Conservation (phyloP, 2,888 invertebrate genomes). For the Galerucella pusilla region DNA sequence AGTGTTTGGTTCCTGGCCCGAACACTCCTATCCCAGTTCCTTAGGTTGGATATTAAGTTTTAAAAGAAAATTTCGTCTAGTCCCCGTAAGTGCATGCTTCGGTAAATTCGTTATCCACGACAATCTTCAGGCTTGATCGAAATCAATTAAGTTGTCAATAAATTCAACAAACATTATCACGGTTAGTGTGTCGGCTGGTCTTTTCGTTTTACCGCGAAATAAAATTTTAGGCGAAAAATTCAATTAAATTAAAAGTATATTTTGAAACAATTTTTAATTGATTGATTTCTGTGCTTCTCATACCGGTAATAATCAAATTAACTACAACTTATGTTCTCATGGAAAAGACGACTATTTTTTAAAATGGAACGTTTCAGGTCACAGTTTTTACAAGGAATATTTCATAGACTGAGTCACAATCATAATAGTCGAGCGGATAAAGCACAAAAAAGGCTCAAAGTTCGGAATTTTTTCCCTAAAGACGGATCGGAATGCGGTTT, state of each 20-base stretch:
- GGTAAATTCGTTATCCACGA: slow-evolving; percentile 46
- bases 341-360: background rate
- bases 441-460: too few relatives aligned
- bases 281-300: slow-evolving; percentile 38
- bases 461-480: too few relatives aligned
- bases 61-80: background rate
- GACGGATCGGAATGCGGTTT: too few relatives aligned
- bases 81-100: slow-evolving; percentile 17
- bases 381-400: background rate
- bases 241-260: slow-evolving; percentile 23
- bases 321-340: slow-evolving; percentile 32
- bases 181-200: slow-evolving; percentile 21
- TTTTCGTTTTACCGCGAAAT: slow-evolving; percentile 34
- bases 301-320: slow-evolving; percentile 38
- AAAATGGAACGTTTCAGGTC: background rate
- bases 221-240: slow-evolving; percentile 36
- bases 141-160: slow-evolving; percentile 43
- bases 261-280: slow-evolving; percentile 28
- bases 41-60: background rate
- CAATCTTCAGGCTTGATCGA: slow-evolving; percentile 35
- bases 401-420: background rate
- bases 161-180: slow-evolving; percentile 38
- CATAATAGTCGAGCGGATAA: too few relatives aligned
- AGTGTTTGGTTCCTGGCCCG: too few relatives aligned
- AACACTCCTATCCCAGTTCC: too few relatives aligned